Base-by-base conservation (phyloP, 1,140 invertebrate species). In the Trichonephila inaurata region DNA sequence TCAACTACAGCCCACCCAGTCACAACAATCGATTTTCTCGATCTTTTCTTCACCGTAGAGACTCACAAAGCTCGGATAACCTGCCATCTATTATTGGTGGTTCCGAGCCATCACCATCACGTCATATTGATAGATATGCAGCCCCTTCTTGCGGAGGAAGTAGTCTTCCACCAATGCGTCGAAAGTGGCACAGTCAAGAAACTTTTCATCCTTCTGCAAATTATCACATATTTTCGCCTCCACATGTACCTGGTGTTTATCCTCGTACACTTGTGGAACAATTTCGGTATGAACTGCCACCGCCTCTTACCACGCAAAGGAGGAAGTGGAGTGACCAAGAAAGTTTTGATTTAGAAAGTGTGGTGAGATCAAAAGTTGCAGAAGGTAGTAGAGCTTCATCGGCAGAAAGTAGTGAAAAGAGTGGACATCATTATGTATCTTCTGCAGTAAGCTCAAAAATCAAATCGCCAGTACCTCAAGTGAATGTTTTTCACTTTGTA, bases 291-390 rank as follows among this genome's bases (percentile, higher is more conserved):
- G 82, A 91, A 44, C 44, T 86, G 14, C 33, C 64, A 28, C 61
- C 60, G 24, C 77, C 88, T 0, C 72, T 61, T 1, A 62, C 69
- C 10, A 83, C 90, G 0, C 91, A 87, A 12, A 51, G 94, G 40
- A 44, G 94, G 18, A 94, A 94, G 28, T 94, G 94, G 94, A 94
- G 94, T 69, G 94, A 94, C 19, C 94, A 94, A 51, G 94, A 92
- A 60, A 94, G 91, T 85, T 94, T 93, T 88, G 89, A 94, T 51
- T 61, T 94, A 12, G 94, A 93, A 60, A 93, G 86, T 86, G 90
- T 94, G 18, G 82, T 87, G 6, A 21, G 89, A 61, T 92, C 91
- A 8, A 83, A 83, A 88, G 89, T 81, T 24, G 92, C 24, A 19
- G 85, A 93, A 81, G 88, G 88, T 8, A 89, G 88, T 77, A 58